Percentiles rank a stretch among this genome's conserved stretches.
Evolutionary conservation across 2,888 invertebrate species (phyloP).

Genomic region (Melanophora roralis): DNA sequence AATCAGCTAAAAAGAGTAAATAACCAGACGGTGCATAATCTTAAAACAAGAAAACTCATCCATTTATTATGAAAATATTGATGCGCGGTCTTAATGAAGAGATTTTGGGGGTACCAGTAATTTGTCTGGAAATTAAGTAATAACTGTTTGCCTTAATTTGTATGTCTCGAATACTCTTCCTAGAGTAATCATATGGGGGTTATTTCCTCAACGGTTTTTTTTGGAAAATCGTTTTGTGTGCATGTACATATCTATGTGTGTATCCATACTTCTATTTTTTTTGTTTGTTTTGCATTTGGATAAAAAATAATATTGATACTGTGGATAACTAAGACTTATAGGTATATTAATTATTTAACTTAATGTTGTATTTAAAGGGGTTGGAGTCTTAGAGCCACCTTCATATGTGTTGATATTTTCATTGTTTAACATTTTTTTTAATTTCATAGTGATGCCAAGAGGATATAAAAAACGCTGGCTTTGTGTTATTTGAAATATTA

Average conservation of each 20-base stretch:
- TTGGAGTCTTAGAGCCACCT: constrained; percentile 30
- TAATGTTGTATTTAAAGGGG: not conserved
- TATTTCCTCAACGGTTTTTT: constrained; percentile 28
- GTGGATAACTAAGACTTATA: too few relatives aligned
- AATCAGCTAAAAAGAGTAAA: constrained; percentile 43
- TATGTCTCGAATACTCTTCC: too few relatives aligned
- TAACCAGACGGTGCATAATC: constrained; percentile 27
- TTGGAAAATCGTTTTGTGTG: constrained; percentile 59
- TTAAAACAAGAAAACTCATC: constrained; percentile 17
- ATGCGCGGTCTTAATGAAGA: constrained; percentile 41
- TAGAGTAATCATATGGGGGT: not conserved
- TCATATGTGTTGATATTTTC: too few relatives aligned
- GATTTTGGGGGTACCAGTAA: constrained; percentile 14
- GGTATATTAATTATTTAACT: too few relatives aligned
- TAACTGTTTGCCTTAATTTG: too few relatives aligned
- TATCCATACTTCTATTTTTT: too few relatives aligned
- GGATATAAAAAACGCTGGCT: too few relatives aligned
- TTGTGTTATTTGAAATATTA: too few relatives aligned
- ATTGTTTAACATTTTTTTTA: too few relatives aligned
- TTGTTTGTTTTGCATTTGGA: too few relatives aligned
- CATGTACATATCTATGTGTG: constrained; percentile 43
- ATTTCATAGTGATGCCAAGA: too few relatives aligned
- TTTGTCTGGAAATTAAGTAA: constrained; percentile 9
- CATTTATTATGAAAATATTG: constrained; percentile 32
- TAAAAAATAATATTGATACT: too few relatives aligned